Conservation (phyloP, 1,140 invertebrate genomes). For the Polypedilum vanderplanki region DNA sequence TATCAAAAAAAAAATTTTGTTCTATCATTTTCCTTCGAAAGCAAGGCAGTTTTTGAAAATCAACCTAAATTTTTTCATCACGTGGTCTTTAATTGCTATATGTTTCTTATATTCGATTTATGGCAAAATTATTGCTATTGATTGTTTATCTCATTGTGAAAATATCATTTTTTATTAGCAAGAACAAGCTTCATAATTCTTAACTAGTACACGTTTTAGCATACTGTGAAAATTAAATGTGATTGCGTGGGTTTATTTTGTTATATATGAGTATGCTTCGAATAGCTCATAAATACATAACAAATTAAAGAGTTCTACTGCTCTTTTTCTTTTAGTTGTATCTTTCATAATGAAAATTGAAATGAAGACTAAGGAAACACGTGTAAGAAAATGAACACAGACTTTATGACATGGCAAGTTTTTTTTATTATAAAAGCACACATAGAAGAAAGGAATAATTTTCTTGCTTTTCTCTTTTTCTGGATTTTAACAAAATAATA, state of each 20-base stretch:
- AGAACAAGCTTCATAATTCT: not conserved
- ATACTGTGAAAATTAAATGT: not conserved
- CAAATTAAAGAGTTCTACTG: not conserved
- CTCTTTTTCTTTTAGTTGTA: not conserved
- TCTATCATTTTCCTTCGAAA: too few relatives aligned
- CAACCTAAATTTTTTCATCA: too few relatives aligned
- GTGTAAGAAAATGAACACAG: not conserved
- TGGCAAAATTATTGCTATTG: not conserved
- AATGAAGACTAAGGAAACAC: not conserved
- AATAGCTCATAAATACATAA: too few relatives aligned
- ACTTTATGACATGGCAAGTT: not conserved
- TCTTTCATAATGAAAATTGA: too few relatives aligned
- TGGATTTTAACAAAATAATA: too few relatives aligned
- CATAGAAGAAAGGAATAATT: too few relatives aligned
- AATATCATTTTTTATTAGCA: not conserved
- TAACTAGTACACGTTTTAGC: not conserved
- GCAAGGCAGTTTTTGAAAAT: too few relatives aligned
- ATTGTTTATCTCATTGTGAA: not conserved
- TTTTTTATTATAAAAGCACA: too few relatives aligned
- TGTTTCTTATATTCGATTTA: not conserved
- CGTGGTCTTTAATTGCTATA: not conserved
- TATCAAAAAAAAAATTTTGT: too few relatives aligned
- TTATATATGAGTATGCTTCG: too few relatives aligned
- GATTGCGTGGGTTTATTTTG: not conserved
- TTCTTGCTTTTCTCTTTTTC: too few relatives aligned